Evolutionary conservation across 2,888 invertebrate genomes (phyloP), one percentile per base, ranked within the genome.

Genomic region (Arctia plantaginis): DNA sequence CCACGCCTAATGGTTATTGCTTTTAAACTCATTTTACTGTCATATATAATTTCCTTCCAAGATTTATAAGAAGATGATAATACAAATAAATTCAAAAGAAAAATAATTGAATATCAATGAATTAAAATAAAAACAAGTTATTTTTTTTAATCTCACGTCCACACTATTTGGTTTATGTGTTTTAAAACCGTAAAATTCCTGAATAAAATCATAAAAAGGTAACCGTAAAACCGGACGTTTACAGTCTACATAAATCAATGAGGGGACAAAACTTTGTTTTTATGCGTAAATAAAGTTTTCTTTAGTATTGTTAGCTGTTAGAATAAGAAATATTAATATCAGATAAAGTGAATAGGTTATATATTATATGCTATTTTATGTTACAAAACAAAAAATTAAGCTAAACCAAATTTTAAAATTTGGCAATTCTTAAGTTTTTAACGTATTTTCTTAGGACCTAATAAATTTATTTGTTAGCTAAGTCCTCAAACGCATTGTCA

Each of bases 171-270:
- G 67, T 71, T 74, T 59, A 76, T 74, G 66, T 47, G 51, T 4
- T 39, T 59, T 69, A 79, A 80, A 80, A 82, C 82, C 76, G 74
- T 86, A 86, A 83, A 84, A 72, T 77, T 77, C 39, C 71, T 62
- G 73, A 82, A 86, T 80, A 78, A 80, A 85, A 82, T 77, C 77
- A 83, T 86, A 85, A 86, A 70, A 85, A 84, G 41, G 55, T 79
- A 75, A 80, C 79, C 78, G 78, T 82, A 80, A 84, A 83, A 77
- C 77, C 62, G 68, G 75, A 77, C 80, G 69, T 85, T 85, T 83
- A 85, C 77, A 72, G 76, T 72, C 27, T 72, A 3, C 71, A 78
- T 85, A 85, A 86, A 85, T 86, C 83, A 85, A 70, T 27, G 62
- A 75, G 62, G 77, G 78, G 79, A 84, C 82, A 77, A 75, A 79